phyloP scores from a whole-genome alignment of 2,888 invertebrate genomes.

The Hyalella azteca region DNA sequence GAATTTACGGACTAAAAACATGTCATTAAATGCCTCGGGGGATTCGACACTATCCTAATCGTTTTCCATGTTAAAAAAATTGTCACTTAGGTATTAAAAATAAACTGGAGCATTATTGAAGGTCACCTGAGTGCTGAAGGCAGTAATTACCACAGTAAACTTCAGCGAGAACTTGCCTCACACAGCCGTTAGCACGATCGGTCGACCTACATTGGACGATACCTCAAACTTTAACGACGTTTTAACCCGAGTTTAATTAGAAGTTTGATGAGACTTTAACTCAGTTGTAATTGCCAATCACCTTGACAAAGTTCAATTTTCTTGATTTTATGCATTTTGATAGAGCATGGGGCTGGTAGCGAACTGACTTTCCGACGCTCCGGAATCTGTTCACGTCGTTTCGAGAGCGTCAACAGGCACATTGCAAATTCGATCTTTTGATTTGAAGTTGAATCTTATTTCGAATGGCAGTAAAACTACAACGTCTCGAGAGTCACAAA shows the following conservation, averaged over 20 bases:
- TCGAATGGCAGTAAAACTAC: too few relatives aligned
- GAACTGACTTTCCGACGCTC: too few relatives aligned
- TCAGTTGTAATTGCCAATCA: slow-evolving; percentile 32
- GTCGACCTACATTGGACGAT: neutral
- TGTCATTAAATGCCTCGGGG: too few relatives aligned
- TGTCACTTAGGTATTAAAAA: neutral
- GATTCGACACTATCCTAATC: too few relatives aligned
- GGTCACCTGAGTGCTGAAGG: neutral
- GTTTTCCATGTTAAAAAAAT: neutral
- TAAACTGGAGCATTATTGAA: neutral
- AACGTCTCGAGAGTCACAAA: too few relatives aligned
- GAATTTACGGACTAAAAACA: too few relatives aligned
- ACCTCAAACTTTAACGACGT: slow-evolving; percentile 7
- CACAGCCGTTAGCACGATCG: neutral
- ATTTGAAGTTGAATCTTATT: too few relatives aligned
- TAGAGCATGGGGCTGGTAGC: too few relatives aligned
- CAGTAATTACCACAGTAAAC: neutral
- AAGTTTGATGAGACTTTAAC: slow-evolving; percentile 28
- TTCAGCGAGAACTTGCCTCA: neutral
- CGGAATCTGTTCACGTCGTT: too few relatives aligned
- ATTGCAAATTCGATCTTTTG: too few relatives aligned
- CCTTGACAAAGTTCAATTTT: slow-evolving; percentile 33
- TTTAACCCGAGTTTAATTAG: slow-evolving; percentile 28
- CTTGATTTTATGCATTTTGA: slow-evolving; percentile 19
- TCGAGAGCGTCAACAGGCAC: too few relatives aligned